Evolutionary conservation across 2,888 invertebrate species (phyloP).

Genomic region (Ypsolopha scabrella): DNA sequence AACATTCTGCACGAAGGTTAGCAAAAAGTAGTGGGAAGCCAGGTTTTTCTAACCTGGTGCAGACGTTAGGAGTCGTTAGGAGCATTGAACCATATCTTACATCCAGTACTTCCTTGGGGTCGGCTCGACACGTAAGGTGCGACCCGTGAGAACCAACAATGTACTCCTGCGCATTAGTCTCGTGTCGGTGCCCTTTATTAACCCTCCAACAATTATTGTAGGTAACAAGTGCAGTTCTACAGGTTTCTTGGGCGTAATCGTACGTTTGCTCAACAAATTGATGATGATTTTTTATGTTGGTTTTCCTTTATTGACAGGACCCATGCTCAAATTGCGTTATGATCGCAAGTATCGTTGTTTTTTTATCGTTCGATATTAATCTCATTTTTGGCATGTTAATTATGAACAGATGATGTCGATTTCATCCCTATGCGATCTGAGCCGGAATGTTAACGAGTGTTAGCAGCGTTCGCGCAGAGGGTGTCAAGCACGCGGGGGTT

Average conservation of each 20-base stretch:
- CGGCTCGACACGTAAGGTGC: slow-evolving; percentile 23
- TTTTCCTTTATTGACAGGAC: too few species aligned
- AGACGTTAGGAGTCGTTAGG: slow-evolving; percentile 23
- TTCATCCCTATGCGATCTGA: neutral
- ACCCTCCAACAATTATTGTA: slow-evolving; percentile 35
- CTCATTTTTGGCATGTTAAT: slow-evolving; percentile 3
- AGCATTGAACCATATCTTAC: slow-evolving; percentile 58
- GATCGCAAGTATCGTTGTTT: neutral
- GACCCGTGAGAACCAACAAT: slow-evolving; percentile 50
- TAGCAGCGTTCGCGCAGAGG: neutral
- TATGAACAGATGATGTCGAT: neutral
- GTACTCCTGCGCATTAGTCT: slow-evolving; percentile 41
- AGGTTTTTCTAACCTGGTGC: slow-evolving; percentile 2
- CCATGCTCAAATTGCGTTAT: neutral
- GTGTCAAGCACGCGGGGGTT: slow-evolving; percentile 21
- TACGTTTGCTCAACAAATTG: neutral
- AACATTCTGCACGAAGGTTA: neutral
- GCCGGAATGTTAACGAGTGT: slow-evolving; percentile 4
- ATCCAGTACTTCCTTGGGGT: slow-evolving; percentile 24
- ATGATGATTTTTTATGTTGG: neutral
- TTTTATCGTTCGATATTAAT: neutral
- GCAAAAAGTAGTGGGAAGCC: neutral
- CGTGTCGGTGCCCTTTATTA: slow-evolving; percentile 27
- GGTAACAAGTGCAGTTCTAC: slow-evolving; percentile 39
- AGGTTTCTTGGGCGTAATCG: neutral